Evolutionary conservation across 2,113 vertebrate species (phyloP).

Genomic region (Alaudala cheleensis): DNA sequence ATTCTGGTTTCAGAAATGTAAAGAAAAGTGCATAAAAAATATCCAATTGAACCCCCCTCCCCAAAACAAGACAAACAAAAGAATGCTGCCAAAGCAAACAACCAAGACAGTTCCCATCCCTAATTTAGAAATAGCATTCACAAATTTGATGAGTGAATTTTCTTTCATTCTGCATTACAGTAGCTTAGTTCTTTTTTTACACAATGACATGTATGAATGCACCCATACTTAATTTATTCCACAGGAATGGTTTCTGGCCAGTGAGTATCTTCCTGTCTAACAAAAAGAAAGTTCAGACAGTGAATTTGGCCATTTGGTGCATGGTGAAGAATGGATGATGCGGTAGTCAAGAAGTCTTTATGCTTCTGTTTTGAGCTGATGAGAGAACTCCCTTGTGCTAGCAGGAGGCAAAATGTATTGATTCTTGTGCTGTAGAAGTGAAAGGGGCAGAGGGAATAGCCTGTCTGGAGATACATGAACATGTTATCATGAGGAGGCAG

Average conservation of each 20-base stretch:
- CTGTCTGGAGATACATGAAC: background rate
- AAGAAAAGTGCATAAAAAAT: background rate
- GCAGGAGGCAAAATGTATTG: background rate
- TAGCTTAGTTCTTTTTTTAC: background rate
- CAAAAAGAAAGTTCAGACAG: background rate
- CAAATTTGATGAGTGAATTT: background rate
- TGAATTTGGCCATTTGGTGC: background rate
- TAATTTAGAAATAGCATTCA: background rate
- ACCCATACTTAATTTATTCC: background rate
- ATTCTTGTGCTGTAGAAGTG: background rate
- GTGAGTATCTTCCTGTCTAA: background rate
- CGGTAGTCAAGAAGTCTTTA: background rate
- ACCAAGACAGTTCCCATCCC: no score
- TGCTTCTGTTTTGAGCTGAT: background rate
- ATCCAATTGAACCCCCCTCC: accelerated
- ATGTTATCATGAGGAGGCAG: background rate
- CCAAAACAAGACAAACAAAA: background rate
- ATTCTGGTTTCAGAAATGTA: background rate
- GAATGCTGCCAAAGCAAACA: background rate
- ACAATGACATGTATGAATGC: background rate
- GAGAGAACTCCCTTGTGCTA: background rate
- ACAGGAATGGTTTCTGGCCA: background rate
- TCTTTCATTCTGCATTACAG: background rate
- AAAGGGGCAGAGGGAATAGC: background rate
- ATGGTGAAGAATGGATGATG: background rate